These are phyloP conservation scores for Conopomorpha cramerella DNA, from an alignment of 1,140 invertebrate genomes.

Conservation along the genomic window DNA sequence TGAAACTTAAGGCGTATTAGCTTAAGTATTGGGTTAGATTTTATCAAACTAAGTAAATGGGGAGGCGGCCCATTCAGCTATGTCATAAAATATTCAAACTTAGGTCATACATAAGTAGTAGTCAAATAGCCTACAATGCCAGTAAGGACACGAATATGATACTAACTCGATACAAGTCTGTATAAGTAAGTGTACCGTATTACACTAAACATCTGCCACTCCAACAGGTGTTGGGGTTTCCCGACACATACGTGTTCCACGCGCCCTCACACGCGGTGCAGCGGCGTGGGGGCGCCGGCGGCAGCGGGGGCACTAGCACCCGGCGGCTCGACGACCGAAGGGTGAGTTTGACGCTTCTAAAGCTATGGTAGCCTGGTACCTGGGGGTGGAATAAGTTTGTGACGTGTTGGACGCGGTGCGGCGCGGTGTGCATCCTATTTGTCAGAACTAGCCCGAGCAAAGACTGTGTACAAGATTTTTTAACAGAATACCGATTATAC, in stretches of 20 bases:
- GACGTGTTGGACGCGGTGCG: background rate
- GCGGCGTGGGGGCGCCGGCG: conserved; percentile 28
- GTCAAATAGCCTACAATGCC: background rate
- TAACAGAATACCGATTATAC: too few relatives aligned
- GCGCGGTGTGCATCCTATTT: background rate
- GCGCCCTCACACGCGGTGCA: conserved; percentile 52
- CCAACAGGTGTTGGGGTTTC: conserved; percentile 58
- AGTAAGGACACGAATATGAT: too few relatives aligned
- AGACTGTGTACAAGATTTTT: too few relatives aligned
- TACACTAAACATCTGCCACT: conserved; percentile 6
- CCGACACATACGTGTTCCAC: conserved; percentile 57
- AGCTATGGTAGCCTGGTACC: conserved; percentile 25
- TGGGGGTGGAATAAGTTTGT: background rate
- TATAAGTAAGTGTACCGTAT: conserved; percentile 1
- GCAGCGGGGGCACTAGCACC: conserved; percentile 17
- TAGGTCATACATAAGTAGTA: background rate
- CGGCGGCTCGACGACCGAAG: conserved; percentile 40
- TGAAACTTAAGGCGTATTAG: too few relatives aligned
- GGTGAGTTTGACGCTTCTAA: conserved; percentile 27
- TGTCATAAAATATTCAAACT: background rate
- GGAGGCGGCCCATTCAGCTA: too few relatives aligned
- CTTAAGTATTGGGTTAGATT: background rate
- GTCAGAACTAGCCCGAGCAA: too few relatives aligned
- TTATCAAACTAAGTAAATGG: background rate
- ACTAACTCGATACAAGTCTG: background rate